Base-by-base conservation (phyloP, 2,797 vertebrate genomes). In the Falco rusticolus region DNA sequence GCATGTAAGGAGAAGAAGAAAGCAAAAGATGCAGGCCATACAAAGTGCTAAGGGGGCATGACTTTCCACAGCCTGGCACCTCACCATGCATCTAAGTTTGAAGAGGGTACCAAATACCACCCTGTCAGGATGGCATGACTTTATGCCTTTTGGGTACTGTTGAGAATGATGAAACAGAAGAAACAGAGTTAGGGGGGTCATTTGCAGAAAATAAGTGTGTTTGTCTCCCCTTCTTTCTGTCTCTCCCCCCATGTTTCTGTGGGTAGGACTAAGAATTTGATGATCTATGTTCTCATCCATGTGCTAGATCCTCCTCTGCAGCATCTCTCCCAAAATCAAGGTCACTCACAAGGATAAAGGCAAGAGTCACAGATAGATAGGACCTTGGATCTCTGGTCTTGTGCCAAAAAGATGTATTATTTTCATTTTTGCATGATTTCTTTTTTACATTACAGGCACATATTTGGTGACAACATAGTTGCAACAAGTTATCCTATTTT, bases 131-230 rank as follows among this genome's bases (percentile, higher is more conserved):
- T 56, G 50, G 45, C 61, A 56, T 56, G 26, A 71, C 6, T 71
- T 63, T 8, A 25, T 60, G 20, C 4, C 6, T 87, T 57, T 57
- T 0, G 0, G 15, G 13, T 45, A 20, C 53, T 41, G 12, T n/a
- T 34, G 50, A 89, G 64, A 69, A 85, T n/a, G 13, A 39, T 64
- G 31, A 86, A 94, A 85, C 13, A 51, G 29, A 16, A 89, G 33
- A 83, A 83, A 34, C 6, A 45, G 29, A 51, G 19, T 19, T 78
- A 28, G 28, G 31, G 17, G 26, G 6, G 7, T 82, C 29, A n/a
- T 71, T 41, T 84, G 22, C 47, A 94, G 59, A 76, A 94, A 77
- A 75, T 39, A 43, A 63, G 0, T 13, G 5, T 69, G 5, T 13
- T 92, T 80, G 3, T 77, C 29, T 66, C 26, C 19, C n/a, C 37